Evolutionary conservation across 2,113 vertebrate species (phyloP).

Genomic region (Cyprinodon variegatus): DNA sequence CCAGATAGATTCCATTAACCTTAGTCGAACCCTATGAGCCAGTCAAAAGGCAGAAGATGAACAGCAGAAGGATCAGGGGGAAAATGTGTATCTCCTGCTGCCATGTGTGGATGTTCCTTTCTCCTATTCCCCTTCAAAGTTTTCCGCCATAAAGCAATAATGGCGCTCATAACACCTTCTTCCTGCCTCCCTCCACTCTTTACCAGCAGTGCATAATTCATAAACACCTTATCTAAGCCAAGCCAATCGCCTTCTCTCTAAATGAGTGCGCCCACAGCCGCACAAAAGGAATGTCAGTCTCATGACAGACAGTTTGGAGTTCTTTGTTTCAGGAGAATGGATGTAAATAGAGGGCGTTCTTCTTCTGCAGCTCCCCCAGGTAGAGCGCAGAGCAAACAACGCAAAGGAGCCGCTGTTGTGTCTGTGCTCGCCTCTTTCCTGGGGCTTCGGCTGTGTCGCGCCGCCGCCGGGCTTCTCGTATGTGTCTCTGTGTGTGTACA

Average conservation of each 20-base stretch:
- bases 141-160: slow-evolving; percentile 57
- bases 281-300: slow-evolving; percentile 62
- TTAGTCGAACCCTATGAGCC: slow-evolving; percentile 12
- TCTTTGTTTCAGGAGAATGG: slow-evolving; percentile 59
- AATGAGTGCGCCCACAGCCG: slow-evolving; percentile 44
- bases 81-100: slow-evolving; percentile 26
- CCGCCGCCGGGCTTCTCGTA: slow-evolving; percentile 52
- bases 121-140: slow-evolving; percentile 48
- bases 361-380: slow-evolving; percentile 57
- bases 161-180: slow-evolving; percentile 53
- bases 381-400: slow-evolving; percentile 61
- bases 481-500: slow-evolving; percentile 29
- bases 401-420: slow-evolving; percentile 43
- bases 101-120: slow-evolving; percentile 17
- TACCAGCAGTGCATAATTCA: slow-evolving; percentile 67
- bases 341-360: slow-evolving; percentile 58
- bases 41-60: slow-evolving; percentile 16
- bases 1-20: slow-evolving; percentile 42
- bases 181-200: slow-evolving; percentile 19
- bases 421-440: slow-evolving; percentile 37
- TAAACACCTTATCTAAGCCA: slow-evolving; percentile 50
- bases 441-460: slow-evolving; percentile 49
- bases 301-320: slow-evolving; percentile 44
- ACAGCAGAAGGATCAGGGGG: slow-evolving; percentile 9
- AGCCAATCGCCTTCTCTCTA: slow-evolving; percentile 54